These are phyloP conservation scores for Meandrusa payeni DNA, from an alignment of 2,888 invertebrate genomes.

Conservation along the genomic window DNA sequence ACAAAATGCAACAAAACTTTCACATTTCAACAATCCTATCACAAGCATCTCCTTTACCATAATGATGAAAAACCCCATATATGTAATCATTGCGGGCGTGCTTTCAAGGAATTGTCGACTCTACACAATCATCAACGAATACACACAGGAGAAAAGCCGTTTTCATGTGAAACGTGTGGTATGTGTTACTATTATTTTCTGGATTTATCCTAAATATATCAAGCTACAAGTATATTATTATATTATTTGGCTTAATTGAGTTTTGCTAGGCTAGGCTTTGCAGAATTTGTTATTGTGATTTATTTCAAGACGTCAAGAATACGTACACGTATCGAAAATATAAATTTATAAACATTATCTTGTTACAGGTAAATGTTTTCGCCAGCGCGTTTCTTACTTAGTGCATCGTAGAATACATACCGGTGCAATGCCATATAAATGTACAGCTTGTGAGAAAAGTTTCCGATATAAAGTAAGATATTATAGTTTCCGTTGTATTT, in stretches of 20 bases:
- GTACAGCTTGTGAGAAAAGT: conserved; percentile 88
- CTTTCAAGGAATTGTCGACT: conserved; percentile 93
- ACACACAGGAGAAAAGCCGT: conserved; percentile 92
- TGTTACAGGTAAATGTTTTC: conserved; percentile 89
- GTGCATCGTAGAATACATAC: conserved; percentile 92
- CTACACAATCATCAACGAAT: conserved; percentile 93
- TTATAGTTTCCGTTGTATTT: no score
- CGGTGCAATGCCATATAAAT: conserved; percentile 92
- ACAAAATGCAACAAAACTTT: conserved; percentile 91
- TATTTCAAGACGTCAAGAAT: no score
- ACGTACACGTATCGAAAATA: no score
- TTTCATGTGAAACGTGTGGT: conserved; percentile 94
- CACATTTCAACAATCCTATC: conserved; percentile 94
- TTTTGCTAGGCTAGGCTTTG: no score
- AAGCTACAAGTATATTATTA: no score
- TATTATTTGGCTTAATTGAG: no score
- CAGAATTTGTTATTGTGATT: no score
- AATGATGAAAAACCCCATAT: conserved; percentile 91
- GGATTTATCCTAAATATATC: no score
- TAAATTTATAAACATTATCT: neutral
- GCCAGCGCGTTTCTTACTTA: conserved; percentile 91
- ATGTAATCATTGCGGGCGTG: conserved; percentile 88
- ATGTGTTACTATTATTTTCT: conserved; percentile 28
- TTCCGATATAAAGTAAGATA: conserved; percentile 88
- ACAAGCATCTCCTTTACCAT: conserved; percentile 93